Evolutionary conservation across 2,113 vertebrate species (phyloP).

Genomic region (Amphiprion ocellaris): DNA sequence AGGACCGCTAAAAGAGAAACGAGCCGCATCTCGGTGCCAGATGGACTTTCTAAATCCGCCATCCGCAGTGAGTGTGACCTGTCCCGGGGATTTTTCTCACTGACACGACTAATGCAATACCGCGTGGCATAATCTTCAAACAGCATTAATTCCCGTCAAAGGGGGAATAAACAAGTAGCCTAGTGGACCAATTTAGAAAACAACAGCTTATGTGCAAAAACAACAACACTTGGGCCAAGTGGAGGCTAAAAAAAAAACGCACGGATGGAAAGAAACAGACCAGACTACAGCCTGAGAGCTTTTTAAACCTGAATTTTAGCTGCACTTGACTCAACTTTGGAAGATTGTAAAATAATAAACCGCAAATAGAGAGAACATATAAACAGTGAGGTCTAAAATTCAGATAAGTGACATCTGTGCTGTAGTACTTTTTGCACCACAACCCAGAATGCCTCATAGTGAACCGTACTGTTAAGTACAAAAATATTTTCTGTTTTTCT

Average conservation of each 20-base stretch:
- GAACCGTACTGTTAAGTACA: too few relatives aligned
- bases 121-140: slow-evolving; percentile 34
- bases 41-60: slow-evolving; percentile 69
- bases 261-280: background rate
- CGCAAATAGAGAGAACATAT: background rate
- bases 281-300: background rate
- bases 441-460: too few relatives aligned
- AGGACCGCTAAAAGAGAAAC: slow-evolving; percentile 24
- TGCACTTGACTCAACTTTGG: background rate
- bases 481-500: too few relatives aligned
- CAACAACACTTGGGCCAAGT: background rate
- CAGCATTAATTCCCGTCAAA: slow-evolving; percentile 33
- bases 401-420: background rate
- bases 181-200: background rate
- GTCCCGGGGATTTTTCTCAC: slow-evolving; percentile 47
- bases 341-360: background rate
- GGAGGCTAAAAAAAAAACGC: background rate
- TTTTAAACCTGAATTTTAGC: background rate
- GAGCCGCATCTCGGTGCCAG: slow-evolving; percentile 57
- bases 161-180: slow-evolving; percentile 8
- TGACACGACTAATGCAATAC: slow-evolving; percentile 33
- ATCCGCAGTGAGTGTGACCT: slow-evolving; percentile 58
- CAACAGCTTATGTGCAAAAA: background rate
- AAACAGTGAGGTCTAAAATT: background rate
- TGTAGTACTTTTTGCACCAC: too few relatives aligned